A percentile compares a stretch with the other conserved stretches of the same genome.
phyloP scores from a whole-genome alignment of 2,113 vertebrate species.

The Grallaria varia region DNA sequence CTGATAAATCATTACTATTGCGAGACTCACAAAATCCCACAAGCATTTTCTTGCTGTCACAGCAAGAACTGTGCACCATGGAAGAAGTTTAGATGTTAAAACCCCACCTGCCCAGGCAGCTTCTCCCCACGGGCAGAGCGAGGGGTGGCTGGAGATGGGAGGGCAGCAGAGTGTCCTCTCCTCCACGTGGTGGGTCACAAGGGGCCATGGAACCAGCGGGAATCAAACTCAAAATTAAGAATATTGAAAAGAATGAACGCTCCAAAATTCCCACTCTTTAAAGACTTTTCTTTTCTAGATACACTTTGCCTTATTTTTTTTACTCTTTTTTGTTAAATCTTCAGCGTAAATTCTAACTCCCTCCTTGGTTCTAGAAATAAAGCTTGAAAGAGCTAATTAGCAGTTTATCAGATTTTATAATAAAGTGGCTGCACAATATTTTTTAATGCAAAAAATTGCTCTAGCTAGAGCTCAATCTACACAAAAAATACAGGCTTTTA shows the following conservation, averaged over 20 bases:
- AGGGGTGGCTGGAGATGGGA: accelerated
- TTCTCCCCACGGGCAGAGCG: background rate
- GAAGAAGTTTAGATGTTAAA: background rate
- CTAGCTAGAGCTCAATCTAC: background rate
- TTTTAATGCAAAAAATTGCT: background rate
- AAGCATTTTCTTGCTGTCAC: background rate
- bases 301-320: background rate
- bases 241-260: background rate
- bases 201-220: accelerated
- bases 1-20: background rate
- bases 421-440: background rate
- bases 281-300: background rate
- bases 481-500: background rate
- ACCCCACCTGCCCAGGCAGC: background rate
- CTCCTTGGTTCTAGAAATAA: background rate
- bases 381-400: background rate
- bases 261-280: background rate
- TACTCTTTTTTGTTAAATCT: background rate
- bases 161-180: background rate
- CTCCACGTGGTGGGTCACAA: accelerated
- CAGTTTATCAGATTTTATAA: background rate
- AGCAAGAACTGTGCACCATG: background rate
- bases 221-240: background rate
- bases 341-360: background rate
- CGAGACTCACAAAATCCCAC: background rate